Percentiles rank a stretch among this genome's conserved stretches.
phyloP scores from a whole-genome alignment of 2,888 invertebrate genomes.

The Gryllus longicercus region DNA sequence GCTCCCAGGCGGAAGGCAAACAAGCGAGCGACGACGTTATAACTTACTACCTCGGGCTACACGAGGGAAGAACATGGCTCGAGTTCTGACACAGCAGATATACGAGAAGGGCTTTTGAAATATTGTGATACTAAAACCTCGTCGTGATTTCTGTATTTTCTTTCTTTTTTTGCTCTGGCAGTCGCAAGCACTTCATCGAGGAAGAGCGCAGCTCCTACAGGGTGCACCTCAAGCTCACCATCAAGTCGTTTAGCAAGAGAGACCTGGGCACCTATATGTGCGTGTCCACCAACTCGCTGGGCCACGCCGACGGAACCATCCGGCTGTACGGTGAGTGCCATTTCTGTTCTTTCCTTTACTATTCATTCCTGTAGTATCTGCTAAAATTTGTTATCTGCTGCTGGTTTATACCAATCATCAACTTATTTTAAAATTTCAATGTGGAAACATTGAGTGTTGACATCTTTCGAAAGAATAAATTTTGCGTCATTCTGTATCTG shows the following conservation, averaged over 20 bases:
- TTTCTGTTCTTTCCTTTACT: neutral
- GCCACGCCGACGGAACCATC: conserved; percentile 65
- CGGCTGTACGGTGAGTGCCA: conserved; percentile 61
- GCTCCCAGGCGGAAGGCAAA: too few species aligned
- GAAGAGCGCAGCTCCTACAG: conserved; percentile 62
- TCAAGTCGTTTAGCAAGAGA: conserved; percentile 57
- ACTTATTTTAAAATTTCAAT: too few species aligned
- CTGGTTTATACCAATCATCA: too few species aligned
- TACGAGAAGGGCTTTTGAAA: neutral
- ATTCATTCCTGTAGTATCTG: too few species aligned
- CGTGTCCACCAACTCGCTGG: conserved; percentile 67
- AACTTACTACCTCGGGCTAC: too few species aligned
- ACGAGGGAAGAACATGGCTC: neutral
- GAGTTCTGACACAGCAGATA: neutral
- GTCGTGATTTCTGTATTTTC: neutral
- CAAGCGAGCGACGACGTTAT: too few species aligned
- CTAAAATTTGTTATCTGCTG: too few species aligned
- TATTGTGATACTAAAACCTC: conserved; percentile 5
- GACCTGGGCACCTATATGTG: conserved; percentile 69
- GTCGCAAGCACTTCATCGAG: conserved; percentile 61
- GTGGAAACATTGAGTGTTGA: too few species aligned
- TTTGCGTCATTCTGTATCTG: too few species aligned
- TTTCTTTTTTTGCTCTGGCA: conserved; percentile 45
- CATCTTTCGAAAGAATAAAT: too few species aligned
- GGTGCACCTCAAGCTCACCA: conserved; percentile 59